Evolutionary conservation across 2,888 invertebrate species (phyloP).

Genomic region (Microchrysa polita): DNA sequence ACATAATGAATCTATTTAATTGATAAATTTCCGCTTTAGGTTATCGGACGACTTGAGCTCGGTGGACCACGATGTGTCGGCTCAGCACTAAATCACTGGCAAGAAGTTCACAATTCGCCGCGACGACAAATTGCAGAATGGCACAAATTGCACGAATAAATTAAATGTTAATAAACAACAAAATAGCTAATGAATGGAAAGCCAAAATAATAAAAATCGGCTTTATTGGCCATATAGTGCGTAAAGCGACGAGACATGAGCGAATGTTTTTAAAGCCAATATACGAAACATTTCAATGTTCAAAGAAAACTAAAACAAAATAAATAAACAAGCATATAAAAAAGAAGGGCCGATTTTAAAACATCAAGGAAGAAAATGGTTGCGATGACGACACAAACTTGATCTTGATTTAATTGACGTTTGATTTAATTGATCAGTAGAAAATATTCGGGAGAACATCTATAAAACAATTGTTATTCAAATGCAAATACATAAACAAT

Average conservation of each 20-base stretch:
- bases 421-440: slow-evolving; percentile 13
- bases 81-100: slow-evolving; percentile 93
- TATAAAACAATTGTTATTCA: neutral
- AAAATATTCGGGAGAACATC: neutral
- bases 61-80: slow-evolving; percentile 84
- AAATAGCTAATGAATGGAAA: neutral
- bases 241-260: slow-evolving; percentile 38
- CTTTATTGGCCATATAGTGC: slow-evolving; percentile 41
- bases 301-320: slow-evolving; percentile 6
- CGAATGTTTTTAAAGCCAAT: slow-evolving; percentile 40
- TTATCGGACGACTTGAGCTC: slow-evolving; percentile 94
- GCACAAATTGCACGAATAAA: slow-evolving; percentile 95
- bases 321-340: slow-evolving; percentile 9
- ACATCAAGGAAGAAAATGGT: slow-evolving; percentile 23
- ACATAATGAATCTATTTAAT: no score
- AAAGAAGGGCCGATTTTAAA: slow-evolving; percentile 40
- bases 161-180: no score
- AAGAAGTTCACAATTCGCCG: slow-evolving; percentile 96
- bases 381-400: slow-evolving; percentile 29
- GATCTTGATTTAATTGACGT: neutral
- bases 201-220: slow-evolving; percentile 30
- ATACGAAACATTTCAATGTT: slow-evolving; percentile 8
- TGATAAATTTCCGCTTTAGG: slow-evolving; percentile 74
- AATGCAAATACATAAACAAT: slow-evolving; percentile 21
- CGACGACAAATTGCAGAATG: slow-evolving; percentile 98